A percentile compares a stretch with the other conserved stretches of the same genome.
These are phyloP conservation scores for Electrophaes corylata DNA, from an alignment of 2,888 invertebrate species.

Conservation along the genomic window DNA sequence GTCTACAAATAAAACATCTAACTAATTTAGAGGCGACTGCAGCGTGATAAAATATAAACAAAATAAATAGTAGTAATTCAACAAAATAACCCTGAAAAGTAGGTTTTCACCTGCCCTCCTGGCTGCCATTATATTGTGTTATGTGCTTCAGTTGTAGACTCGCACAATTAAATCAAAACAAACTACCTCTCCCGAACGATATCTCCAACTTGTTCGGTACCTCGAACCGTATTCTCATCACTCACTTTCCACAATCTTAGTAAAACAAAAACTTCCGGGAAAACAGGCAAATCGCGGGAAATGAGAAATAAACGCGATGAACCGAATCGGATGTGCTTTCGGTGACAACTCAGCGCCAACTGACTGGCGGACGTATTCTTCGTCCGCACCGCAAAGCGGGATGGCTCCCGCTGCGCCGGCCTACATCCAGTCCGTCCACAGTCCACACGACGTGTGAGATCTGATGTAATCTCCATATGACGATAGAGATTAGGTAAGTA, in stretches of 20 bases:
- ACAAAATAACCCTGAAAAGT: constrained; percentile 8
- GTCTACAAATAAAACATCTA: not conserved
- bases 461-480: constrained; percentile 76
- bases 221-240: constrained; percentile 80
- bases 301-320: constrained; percentile 50
- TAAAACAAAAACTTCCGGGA: constrained; percentile 34
- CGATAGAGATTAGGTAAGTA: constrained; percentile 58
- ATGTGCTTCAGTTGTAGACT: constrained; percentile 24
- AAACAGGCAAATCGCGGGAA: constrained; percentile 39
- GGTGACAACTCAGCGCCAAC: constrained; percentile 71
- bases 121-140: constrained; percentile 10
- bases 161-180: constrained; percentile 48
- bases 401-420: constrained; percentile 80
- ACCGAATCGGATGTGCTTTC: constrained; percentile 67
- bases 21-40: not conserved
- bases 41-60: not conserved
- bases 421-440: constrained; percentile 58
- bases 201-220: constrained; percentile 83
- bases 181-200: constrained; percentile 72
- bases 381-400: constrained; percentile 71
- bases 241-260: constrained; percentile 49
- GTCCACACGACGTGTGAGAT: constrained; percentile 55
- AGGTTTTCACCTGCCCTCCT: constrained; percentile 33
- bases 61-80: constrained; percentile 9
- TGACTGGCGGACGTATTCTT: constrained; percentile 52